Evolutionary conservation across 2,888 invertebrate genomes (phyloP).

Genomic region (Pachycephus smyrnensis): DNA sequence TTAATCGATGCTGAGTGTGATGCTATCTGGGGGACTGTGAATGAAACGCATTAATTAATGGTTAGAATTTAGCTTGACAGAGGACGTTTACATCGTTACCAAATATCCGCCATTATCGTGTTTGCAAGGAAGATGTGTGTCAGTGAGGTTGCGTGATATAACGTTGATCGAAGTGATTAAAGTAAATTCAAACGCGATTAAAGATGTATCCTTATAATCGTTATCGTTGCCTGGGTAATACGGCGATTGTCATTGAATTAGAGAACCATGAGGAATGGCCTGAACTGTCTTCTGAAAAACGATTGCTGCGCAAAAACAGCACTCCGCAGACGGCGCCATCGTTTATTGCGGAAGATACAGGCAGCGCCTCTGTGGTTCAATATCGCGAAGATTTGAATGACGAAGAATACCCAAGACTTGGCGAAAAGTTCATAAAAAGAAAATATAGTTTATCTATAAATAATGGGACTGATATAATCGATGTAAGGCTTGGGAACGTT

Average conservation of each 20-base stretch:
- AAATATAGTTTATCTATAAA: slow-evolving; percentile 8
- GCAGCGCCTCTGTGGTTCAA: neutral
- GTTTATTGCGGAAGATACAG: neutral
- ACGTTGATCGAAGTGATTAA: neutral
- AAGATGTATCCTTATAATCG: neutral
- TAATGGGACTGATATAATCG: neutral
- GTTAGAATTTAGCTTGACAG: neutral
- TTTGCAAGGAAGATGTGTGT: neutral
- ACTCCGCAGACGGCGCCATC: neutral
- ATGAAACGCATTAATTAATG: neutral
- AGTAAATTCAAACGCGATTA: neutral
- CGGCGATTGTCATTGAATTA: neutral
- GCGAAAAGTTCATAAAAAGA: slow-evolving; percentile 21
- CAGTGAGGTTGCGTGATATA: neutral
- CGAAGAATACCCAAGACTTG: slow-evolving; percentile 33
- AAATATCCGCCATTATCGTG: neutral
- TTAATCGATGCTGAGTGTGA: neutral
- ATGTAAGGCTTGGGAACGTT: neutral
- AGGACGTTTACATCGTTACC: neutral
- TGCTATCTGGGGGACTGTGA: neutral
- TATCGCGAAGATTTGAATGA: slow-evolving; percentile 13
- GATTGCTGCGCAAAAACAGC: neutral
- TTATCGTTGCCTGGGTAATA: neutral
- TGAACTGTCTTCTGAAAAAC: slow-evolving; percentile 6
- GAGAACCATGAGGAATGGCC: slow-evolving; percentile 17